phyloP scores from a whole-genome alignment of 2,888 invertebrate genomes.

The Elmis aenea region DNA sequence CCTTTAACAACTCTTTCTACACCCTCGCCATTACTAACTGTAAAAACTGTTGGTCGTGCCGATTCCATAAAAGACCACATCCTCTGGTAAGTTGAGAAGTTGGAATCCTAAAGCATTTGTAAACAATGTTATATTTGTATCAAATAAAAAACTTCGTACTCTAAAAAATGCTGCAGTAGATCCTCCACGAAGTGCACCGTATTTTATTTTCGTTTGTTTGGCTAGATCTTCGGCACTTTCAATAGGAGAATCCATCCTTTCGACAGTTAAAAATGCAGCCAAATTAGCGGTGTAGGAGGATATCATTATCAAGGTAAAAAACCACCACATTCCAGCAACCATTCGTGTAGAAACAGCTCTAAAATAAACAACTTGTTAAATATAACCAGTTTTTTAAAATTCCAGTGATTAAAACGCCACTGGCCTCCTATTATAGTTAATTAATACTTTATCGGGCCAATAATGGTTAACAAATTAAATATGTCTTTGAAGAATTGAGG shows the following conservation, averaged over 20 bases:
- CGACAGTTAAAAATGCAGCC: constrained; percentile 89
- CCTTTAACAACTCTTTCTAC: constrained; percentile 82
- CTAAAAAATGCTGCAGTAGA: constrained; percentile 93
- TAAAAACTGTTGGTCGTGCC: constrained; percentile 81
- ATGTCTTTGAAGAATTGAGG: constrained; percentile 80
- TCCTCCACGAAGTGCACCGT: constrained; percentile 89
- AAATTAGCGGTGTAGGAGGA: constrained; percentile 95
- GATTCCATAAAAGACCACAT: constrained; percentile 97
- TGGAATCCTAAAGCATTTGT: constrained; percentile 68
- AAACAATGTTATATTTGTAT: constrained; percentile 3
- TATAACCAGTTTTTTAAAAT: too few species aligned
- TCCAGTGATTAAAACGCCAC: too few species aligned
- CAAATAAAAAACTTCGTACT: constrained; percentile 51
- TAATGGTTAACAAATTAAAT: too few species aligned
- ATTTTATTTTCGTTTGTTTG: constrained; percentile 94
- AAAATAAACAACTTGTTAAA: constrained; percentile 24
- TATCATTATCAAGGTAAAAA: constrained; percentile 92
- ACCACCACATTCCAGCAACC: constrained; percentile 94
- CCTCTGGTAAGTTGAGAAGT: constrained; percentile 86
- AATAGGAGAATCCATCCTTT: constrained; percentile 90
- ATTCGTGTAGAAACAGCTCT: constrained; percentile 85
- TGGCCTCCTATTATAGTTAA: too few species aligned
- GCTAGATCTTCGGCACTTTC: constrained; percentile 94
- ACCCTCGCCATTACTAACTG: constrained; percentile 80
- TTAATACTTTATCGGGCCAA: not conserved